Evolutionary conservation across 2,797 vertebrate genomes (phyloP).

Genomic region (Hemitrygon akajei): DNA sequence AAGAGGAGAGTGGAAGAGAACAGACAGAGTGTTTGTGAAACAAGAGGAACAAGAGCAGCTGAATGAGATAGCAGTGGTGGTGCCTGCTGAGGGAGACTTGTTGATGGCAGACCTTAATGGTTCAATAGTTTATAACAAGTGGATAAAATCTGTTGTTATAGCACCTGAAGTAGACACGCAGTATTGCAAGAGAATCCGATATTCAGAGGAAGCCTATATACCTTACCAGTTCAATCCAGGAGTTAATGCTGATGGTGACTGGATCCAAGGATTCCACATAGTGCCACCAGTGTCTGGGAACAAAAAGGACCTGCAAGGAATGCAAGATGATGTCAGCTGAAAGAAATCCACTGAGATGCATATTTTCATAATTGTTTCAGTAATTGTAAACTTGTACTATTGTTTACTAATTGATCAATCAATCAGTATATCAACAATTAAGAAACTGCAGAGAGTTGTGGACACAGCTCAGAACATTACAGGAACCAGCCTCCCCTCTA

Average conservation of each 20-base stretch:
- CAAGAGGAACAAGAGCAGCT: too few species aligned
- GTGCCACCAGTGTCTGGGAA: conserved; percentile 97
- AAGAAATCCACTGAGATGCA: neutral
- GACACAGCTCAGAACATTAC: too few species aligned
- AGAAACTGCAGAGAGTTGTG: too few species aligned
- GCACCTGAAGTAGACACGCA: neutral
- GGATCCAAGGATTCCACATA: conserved; percentile 88
- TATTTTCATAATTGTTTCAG: neutral
- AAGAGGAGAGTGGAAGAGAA: too few species aligned
- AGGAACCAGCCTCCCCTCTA: too few species aligned
- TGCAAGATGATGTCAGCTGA: neutral
- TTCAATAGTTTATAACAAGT: too few species aligned
- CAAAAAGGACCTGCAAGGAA: conserved; percentile 73
- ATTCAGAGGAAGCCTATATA: neutral
- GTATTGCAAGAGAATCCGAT: neutral
- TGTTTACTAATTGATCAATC: too few species aligned
- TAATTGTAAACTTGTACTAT: neutral
- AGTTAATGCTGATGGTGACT: conserved; percentile 88
- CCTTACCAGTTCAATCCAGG: conserved; percentile 89
- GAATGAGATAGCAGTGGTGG: too few species aligned
- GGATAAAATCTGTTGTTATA: too few species aligned
- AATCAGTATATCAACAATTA: neutral
- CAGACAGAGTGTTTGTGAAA: too few species aligned
- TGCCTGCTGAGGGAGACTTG: too few species aligned
- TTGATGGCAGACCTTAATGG: too few species aligned